A percentile compares a stretch with the other conserved stretches of the same genome.
These are phyloP conservation scores for Sminthurinus aureus DNA, from an alignment of 2,888 invertebrate species.

Conservation along the genomic window DNA sequence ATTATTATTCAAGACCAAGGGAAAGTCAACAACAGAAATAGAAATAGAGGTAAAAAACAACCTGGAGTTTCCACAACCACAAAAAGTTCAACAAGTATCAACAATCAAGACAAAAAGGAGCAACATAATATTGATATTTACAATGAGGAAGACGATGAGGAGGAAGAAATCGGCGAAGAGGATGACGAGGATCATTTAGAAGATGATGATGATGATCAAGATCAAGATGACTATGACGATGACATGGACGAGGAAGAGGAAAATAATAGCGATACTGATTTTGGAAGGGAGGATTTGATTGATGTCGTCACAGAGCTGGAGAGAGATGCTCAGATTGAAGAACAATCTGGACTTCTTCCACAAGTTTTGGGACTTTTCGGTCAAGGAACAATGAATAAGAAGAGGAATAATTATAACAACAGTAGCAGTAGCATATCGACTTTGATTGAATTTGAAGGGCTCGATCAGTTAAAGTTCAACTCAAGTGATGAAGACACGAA, in stretches of 20 bases:
- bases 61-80: too few relatives aligned
- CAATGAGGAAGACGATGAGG: neutral
- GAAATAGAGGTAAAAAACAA: too few relatives aligned
- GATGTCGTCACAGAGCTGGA: constrained; percentile 47
- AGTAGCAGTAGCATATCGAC: neutral
- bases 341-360: constrained; percentile 41
- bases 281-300: constrained; percentile 42
- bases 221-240: neutral
- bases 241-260: neutral
- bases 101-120: neutral
- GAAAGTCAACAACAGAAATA: too few relatives aligned
- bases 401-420: neutral
- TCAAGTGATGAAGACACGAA: neutral
- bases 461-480: neutral
- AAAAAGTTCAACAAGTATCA: too few relatives aligned
- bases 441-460: too few relatives aligned
- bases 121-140: neutral
- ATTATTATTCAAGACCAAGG: too few relatives aligned
- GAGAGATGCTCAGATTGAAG: constrained; percentile 48
- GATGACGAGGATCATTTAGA: neutral
- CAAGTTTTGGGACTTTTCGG: constrained; percentile 45
- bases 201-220: neutral
- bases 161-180: constrained; percentile 13
- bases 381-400: neutral
- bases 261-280: neutral